phyloP scores from a whole-genome alignment of 2,113 vertebrate species.

The Verasper variegatus region DNA sequence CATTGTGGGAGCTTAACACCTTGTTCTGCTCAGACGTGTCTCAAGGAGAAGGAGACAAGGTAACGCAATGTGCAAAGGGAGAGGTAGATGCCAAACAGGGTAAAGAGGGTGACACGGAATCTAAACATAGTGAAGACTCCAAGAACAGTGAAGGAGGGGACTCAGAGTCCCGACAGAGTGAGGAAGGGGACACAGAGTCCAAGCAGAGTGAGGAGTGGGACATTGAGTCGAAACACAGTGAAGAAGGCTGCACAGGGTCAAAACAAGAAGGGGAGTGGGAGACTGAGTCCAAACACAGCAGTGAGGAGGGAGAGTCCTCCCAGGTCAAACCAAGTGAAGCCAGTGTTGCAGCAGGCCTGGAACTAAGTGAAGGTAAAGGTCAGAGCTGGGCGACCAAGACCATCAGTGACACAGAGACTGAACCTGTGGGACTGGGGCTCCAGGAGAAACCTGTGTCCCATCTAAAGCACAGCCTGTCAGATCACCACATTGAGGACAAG shows the following conservation, averaged over 20 bases:
- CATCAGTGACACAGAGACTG: slow-evolving; percentile 17
- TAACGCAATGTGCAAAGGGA: slow-evolving; percentile 54
- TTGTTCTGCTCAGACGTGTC: slow-evolving; percentile 85
- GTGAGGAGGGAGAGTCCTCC: slow-evolving; percentile 72
- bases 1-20: slow-evolving; percentile 91
- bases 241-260: slow-evolving; percentile 71
- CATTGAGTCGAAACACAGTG: slow-evolving; percentile 77
- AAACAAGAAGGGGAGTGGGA: slow-evolving; percentile 72
- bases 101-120: slow-evolving; percentile 65
- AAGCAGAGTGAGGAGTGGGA: slow-evolving; percentile 81
- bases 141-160: slow-evolving; percentile 77
- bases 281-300: slow-evolving; percentile 67
- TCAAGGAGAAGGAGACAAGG: slow-evolving; percentile 70
- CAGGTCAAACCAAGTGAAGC: slow-evolving; percentile 38
- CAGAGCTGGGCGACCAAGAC: slow-evolving; percentile 43
- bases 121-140: slow-evolving; percentile 78
- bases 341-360: slow-evolving; percentile 4
- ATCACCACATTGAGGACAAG: slow-evolving; percentile 68
- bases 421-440: slow-evolving; percentile 27
- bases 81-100: slow-evolving; percentile 55
- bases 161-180: slow-evolving; percentile 74
- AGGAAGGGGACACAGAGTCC: slow-evolving; percentile 77
- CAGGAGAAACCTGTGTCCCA: slow-evolving; percentile 61
- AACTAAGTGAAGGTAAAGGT: slow-evolving; percentile 62
- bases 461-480: slow-evolving; percentile 70